These are phyloP conservation scores for Cetonia aurata DNA, from an alignment of 2,888 invertebrate species.

Conservation along the genomic window DNA sequence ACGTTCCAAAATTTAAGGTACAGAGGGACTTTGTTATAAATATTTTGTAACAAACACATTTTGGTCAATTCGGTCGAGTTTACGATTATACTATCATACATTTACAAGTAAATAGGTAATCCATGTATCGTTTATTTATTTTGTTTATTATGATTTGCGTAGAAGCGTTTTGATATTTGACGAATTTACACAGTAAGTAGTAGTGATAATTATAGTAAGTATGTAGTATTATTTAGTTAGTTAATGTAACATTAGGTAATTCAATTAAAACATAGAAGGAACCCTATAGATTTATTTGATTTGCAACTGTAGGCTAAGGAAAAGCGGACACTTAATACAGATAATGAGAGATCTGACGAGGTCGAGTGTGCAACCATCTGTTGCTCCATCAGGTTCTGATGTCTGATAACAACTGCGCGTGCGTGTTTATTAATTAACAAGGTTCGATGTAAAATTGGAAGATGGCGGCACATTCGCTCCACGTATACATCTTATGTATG, in stretches of 20 bases:
- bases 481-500: conserved; percentile 40
- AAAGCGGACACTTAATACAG: conserved; percentile 64
- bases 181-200: conserved; percentile 39
- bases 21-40: neutral
- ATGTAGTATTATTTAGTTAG: conserved; percentile 9
- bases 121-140: conserved; percentile 25
- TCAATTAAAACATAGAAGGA: conserved; percentile 51
- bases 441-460: neutral
- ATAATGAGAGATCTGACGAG: conserved; percentile 47
- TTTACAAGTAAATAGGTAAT: conserved; percentile 33
- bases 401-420: too few species aligned
- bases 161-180: conserved; percentile 53
- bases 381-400: neutral
- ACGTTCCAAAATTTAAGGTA: conserved; percentile 5
- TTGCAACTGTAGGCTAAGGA: conserved; percentile 59
- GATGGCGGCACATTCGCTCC: conserved; percentile 13
- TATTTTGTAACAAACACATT: conserved; percentile 13
- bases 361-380: conserved; percentile 20
- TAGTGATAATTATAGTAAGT: conserved; percentile 14
- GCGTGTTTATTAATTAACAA: too few species aligned
- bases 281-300: conserved; percentile 58
- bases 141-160: conserved; percentile 54
- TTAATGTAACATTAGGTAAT: conserved; percentile 55
- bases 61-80: conserved; percentile 42
- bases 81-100: conserved; percentile 35